These are phyloP conservation scores for Lagodon rhomboides DNA, from an alignment of 2,797 vertebrate genomes.

Conservation along the genomic window DNA sequence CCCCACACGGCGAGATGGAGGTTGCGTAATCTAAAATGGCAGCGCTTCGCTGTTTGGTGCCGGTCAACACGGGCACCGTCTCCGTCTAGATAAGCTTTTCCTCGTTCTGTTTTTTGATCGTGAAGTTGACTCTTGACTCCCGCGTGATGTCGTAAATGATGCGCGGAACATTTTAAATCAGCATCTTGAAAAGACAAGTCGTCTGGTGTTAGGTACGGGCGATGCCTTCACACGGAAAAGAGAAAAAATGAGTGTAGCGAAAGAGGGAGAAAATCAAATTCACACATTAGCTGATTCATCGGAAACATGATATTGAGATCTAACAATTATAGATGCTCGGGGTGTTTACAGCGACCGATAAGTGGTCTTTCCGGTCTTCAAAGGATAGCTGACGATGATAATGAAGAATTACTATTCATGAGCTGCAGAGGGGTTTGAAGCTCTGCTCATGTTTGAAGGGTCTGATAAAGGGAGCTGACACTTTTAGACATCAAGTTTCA, in stretches of 20 bases:
- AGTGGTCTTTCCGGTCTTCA: conserved; percentile 49
- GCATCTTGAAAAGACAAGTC: background rate
- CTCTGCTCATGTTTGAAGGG: conserved; percentile 28
- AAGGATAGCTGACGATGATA: conserved; percentile 41
- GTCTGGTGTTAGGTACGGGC: background rate
- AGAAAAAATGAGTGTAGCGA: background rate
- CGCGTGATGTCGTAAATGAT: too few relatives aligned
- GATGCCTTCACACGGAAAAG: background rate
- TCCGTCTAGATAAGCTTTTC: too few relatives aligned
- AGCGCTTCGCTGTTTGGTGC: background rate
- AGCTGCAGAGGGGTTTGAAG: conserved; percentile 32
- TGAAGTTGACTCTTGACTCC: background rate
- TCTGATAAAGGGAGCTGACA: conserved; percentile 31
- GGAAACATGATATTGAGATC: conserved; percentile 22
- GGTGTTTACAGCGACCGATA: conserved; percentile 45
- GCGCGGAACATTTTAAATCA: background rate
- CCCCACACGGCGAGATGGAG: background rate
- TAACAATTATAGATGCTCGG: conserved; percentile 13
- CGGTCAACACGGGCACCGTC: too few relatives aligned
- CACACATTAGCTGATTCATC: conserved; percentile 34
- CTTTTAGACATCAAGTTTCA: conserved; percentile 15
- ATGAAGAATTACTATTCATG: conserved; percentile 52
- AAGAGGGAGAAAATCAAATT: background rate
- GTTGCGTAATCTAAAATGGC: background rate
- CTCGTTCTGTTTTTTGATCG: background rate